Percentiles rank a stretch among this genome's conserved stretches.
phyloP scores from a whole-genome alignment of 2,113 vertebrate genomes.

The Clupea harengus region DNA sequence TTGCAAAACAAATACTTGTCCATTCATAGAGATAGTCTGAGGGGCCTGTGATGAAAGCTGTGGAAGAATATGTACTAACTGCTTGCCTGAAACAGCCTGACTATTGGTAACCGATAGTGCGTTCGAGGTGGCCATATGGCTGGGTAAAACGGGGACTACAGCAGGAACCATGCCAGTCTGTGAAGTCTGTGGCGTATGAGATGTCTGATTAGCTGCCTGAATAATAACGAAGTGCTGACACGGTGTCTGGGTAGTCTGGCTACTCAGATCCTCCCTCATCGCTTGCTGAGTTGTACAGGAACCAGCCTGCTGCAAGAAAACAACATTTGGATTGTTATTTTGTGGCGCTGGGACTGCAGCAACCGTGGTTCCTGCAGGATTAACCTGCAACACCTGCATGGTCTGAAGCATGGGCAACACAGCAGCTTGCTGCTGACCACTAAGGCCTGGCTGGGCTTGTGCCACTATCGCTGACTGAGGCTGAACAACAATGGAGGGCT shows the following conservation, averaged over 20 bases:
- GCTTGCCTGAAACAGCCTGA: constrained; percentile 89
- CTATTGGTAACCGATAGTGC: constrained; percentile 70
- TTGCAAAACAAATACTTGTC: constrained; percentile 93
- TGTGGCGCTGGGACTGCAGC: constrained; percentile 74
- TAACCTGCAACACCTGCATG: constrained; percentile 95
- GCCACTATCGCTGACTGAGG: constrained; percentile 58
- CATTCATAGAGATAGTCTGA: constrained; percentile 94
- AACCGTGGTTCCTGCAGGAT: constrained; percentile 68
- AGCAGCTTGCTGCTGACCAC: constrained; percentile 70
- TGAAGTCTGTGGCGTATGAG: constrained; percentile 70
- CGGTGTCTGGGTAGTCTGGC: constrained; percentile 79
- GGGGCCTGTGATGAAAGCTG: constrained; percentile 80
- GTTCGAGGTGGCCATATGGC: constrained; percentile 67
- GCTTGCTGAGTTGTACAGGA: constrained; percentile 75
- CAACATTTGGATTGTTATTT: constrained; percentile 85
- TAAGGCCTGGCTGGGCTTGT: constrained; percentile 62
- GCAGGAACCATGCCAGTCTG: constrained; percentile 74
- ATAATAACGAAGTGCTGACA: constrained; percentile 98
- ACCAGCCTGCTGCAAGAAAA: constrained; percentile 90
- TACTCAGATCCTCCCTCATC: constrained; percentile 83
- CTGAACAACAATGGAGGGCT: constrained; percentile 47
- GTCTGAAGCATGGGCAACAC: constrained; percentile 88
- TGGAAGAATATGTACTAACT: constrained; percentile 94
- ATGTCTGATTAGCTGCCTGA: constrained; percentile 86
- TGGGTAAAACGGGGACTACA: constrained; percentile 69